Evolutionary conservation across 2,888 invertebrate species (phyloP).

Genomic region (Zeuzera pyrina): DNA sequence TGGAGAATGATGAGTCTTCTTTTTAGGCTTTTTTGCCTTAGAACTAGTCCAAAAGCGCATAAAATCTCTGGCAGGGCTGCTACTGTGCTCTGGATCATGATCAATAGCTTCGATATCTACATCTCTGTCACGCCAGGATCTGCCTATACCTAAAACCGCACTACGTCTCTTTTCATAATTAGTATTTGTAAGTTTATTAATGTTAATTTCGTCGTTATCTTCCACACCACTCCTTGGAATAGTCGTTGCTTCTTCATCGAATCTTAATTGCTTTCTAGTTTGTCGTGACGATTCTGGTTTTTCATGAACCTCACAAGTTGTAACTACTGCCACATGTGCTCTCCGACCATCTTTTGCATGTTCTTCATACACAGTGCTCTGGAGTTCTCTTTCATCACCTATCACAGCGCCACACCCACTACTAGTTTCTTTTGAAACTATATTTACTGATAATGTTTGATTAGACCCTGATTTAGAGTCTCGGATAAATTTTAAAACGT

Average conservation of each 20-base stretch:
- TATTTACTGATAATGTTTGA: slow-evolving; percentile 10
- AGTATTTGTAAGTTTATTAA: background rate
- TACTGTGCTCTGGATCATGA: slow-evolving; percentile 18
- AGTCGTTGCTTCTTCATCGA: slow-evolving; percentile 33
- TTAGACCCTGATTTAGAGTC: slow-evolving; percentile 21
- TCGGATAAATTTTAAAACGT: slow-evolving; percentile 33
- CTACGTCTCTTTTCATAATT: background rate
- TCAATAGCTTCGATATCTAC: slow-evolving; percentile 19
- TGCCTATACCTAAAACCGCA: background rate
- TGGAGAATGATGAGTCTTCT: slow-evolving; percentile 21
- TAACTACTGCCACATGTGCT: no score
- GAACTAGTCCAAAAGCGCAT: slow-evolving; percentile 34
- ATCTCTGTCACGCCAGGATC: slow-evolving; percentile 14
- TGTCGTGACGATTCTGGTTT: slow-evolving; percentile 6
- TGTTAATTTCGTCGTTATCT: slow-evolving; percentile 3
- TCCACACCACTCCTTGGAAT: slow-evolving; percentile 22
- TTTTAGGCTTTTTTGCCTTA: slow-evolving; percentile 25
- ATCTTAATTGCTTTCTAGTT: slow-evolving; percentile 34
- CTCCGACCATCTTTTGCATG: no score
- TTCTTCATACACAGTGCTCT: slow-evolving; percentile 14
- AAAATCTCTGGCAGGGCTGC: slow-evolving; percentile 34
- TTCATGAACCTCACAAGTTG: no score
- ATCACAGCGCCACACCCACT: slow-evolving; percentile 1
- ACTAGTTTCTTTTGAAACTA: background rate
- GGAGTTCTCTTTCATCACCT: slow-evolving; percentile 30